Percentiles rank a stretch among this genome's conserved stretches.
phyloP scores from a whole-genome alignment of 2,113 vertebrate genomes.

The Oenanthe melanoleuca region DNA sequence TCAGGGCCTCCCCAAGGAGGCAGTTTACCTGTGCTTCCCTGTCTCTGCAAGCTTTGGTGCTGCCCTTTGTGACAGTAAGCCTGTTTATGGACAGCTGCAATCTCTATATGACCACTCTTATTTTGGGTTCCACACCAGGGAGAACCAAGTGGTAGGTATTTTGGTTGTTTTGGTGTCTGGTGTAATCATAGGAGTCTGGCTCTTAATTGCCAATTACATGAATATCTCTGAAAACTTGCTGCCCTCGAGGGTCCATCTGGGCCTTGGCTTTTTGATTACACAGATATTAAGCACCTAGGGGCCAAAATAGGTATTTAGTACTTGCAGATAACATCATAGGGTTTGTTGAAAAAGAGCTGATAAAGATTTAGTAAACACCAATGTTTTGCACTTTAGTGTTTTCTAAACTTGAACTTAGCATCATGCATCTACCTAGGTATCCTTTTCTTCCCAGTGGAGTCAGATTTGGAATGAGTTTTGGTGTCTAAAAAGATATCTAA shows the following conservation, averaged over 20 bases:
- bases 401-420: neutral
- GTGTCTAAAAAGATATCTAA: neutral
- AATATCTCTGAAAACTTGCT: neutral
- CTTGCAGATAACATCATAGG: neutral
- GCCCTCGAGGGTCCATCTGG: neutral
- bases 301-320: neutral
- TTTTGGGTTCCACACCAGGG: neutral
- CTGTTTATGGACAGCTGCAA: neutral
- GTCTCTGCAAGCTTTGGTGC: neutral
- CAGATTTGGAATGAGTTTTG: neutral
- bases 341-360: neutral
- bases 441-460: neutral
- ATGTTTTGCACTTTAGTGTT: accelerated
- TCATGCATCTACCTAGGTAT: neutral
- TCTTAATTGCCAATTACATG: neutral
- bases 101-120: neutral
- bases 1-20: neutral
- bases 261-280: neutral
- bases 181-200: neutral
- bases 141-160: neutral
- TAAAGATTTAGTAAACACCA: neutral
- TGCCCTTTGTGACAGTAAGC: neutral
- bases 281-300: neutral
- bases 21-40: neutral
- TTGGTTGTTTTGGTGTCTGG: neutral